These are phyloP conservation scores for Ascidia mentula DNA, from an alignment of 23 tunicate genomes.

Conservation along the genomic window DNA sequence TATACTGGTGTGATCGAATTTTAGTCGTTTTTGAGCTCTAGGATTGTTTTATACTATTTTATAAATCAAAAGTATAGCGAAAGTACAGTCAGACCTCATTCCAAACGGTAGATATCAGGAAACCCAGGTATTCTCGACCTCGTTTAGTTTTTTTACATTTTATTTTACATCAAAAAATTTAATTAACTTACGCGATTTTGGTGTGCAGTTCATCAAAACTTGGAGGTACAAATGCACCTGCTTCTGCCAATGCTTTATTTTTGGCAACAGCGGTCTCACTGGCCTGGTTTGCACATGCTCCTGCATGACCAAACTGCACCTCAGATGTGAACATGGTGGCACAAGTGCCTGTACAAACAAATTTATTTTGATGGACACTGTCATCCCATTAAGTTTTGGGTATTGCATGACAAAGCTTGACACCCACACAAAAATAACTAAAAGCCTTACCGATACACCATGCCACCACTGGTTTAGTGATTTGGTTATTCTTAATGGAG, in stretches of 20 bases:
- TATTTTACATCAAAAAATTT: no score
- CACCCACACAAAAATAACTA: no score
- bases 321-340: constrained; percentile 96
- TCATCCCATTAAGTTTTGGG: not conserved
- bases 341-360: constrained; percentile 73
- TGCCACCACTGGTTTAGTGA: constrained; percentile 93
- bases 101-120: no score
- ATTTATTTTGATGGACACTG: no score
- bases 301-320: constrained; percentile 99
- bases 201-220: constrained; percentile 78
- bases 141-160: no score
- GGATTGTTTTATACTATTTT: no score
- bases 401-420: not conserved
- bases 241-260: constrained; percentile 77
- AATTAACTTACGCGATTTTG: constrained; percentile 57
- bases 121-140: no score
- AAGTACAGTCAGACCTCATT: no score
- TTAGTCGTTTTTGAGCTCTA: no score
- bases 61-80: no score
- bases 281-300: constrained; percentile 88
- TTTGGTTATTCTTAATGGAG: constrained; percentile 65
- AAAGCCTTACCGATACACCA: constrained; percentile 92
- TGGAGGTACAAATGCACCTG: constrained; percentile 88
- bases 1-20: no score
- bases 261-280: constrained; percentile 94